A percentile compares a stretch with the other conserved stretches of the same genome.
phyloP scores from a whole-genome alignment of 2,113 vertebrate genomes.

The Semicossyphus pulcher region DNA sequence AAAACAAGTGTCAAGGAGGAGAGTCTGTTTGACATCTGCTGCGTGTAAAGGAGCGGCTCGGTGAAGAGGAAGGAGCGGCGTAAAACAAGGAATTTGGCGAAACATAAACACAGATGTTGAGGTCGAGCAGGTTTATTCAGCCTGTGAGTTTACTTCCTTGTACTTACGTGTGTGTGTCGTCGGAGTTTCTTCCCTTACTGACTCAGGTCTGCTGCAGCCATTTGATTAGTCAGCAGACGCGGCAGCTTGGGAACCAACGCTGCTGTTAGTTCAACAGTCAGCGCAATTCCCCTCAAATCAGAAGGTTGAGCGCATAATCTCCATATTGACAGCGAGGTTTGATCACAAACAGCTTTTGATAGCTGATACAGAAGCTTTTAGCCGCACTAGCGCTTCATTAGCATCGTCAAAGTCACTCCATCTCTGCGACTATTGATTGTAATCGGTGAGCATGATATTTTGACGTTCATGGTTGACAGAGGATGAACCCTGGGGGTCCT shows the following conservation, averaged over 20 bases:
- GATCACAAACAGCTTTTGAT: neutral
- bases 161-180: constrained; percentile 6
- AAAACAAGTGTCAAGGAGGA: neutral
- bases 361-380: neutral
- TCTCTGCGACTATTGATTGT: too few species aligned
- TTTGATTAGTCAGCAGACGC: constrained; percentile 62
- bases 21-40: neutral
- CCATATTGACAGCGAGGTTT: neutral
- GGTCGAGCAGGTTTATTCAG: neutral
- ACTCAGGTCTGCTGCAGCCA: constrained; percentile 40
- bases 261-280: constrained; percentile 42
- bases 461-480: too few species aligned
- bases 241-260: constrained; percentile 15
- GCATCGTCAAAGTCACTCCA: too few species aligned
- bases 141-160: constrained; percentile 4
- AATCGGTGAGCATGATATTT: too few species aligned
- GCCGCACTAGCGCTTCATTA: neutral
- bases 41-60: neutral
- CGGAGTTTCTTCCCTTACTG: constrained; percentile 45
- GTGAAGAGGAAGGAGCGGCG: neutral
- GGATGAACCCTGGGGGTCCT: too few species aligned
- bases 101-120: neutral
- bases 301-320: neutral
- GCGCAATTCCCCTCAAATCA: constrained; percentile 4
- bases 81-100: neutral